Conservation (phyloP, 2,797 vertebrate species). For the Betta splendens region DNA sequence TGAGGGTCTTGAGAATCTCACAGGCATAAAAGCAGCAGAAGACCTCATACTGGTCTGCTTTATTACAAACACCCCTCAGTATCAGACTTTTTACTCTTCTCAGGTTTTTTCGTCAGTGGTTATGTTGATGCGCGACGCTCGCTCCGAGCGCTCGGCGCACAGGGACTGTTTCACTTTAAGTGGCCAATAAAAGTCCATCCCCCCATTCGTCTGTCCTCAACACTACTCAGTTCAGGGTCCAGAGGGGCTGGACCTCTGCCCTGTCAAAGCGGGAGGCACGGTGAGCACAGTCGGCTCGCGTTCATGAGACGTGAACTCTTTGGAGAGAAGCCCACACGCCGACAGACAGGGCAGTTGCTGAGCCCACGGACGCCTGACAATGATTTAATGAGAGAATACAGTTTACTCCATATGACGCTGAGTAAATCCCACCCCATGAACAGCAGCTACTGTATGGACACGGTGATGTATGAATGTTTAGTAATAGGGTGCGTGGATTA, state of each 20-base stretch:
- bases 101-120: no score
- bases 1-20: conserved; percentile 46
- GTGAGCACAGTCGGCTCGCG: neutral
- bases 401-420: neutral
- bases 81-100: no score
- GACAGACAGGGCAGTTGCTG: no score
- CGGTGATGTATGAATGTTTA: conserved; percentile 6
- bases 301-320: neutral
- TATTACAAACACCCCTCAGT: conserved; percentile 15
- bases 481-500: neutral
- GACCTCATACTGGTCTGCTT: conserved; percentile 25
- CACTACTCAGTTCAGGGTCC: conserved; percentile 27
- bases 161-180: conserved; percentile 40
- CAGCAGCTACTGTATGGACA: neutral
- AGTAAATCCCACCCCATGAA: neutral
- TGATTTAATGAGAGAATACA: neutral
- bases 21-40: conserved; percentile 17
- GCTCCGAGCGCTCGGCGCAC: no score
- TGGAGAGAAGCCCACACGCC: no score
- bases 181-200: conserved; percentile 38
- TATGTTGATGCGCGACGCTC: no score
- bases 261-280: conserved; percentile 14
- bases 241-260: conserved; percentile 5
- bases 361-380: neutral
- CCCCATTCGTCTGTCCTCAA: conserved; percentile 33